Evolutionary conservation across 2,888 invertebrate species (phyloP), one percentile per base, ranked within the genome.

Genomic region (Margaritifera margaritifera): DNA sequence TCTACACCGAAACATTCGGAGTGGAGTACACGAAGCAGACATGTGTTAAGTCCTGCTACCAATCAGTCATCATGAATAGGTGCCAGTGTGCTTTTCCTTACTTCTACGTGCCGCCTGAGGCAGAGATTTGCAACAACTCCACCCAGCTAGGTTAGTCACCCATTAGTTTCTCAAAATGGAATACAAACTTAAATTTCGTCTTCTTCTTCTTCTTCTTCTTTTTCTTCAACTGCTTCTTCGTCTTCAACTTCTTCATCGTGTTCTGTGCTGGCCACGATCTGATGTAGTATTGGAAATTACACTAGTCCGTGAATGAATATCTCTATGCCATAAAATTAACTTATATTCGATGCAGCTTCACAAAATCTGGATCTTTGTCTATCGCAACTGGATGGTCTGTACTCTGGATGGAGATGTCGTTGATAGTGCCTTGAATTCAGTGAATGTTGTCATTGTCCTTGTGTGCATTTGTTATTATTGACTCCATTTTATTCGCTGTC

Each of bases 41-140:
- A 1, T 90, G 90, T 74, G 79, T 88, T 66, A 88, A 89, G 67
- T 86, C 86, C 18, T 90, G 90, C 73, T 83, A 79, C 63, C 90
- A 90, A 72, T 76, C 80, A 57, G 77, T 80, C 59, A 80, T 89
- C 19, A 74, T 84, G 0, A 62, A 66, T 6, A 62, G 72, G 60
- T 90, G 90, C 75, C 78, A 78, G n/a, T 90, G 90, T 77, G 77
- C 76, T 18, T 54, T 77, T 18, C 71, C 85, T 2, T 60, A 73
- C 27, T 86, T 80, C 66, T 78, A 78, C 42, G 70, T 80, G 24
- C 70, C 74, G 5, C 57, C 69, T 1, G 77, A 74, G 4, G 55
- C 56, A 1, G 62, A 62, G 4, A 71, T 83, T 1, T 85, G 85
- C 62, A 69, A 79, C 51, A 68, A 72, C 66, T 68, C 69, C 11